Evolutionary conservation across 1,140 invertebrate genomes (phyloP).

Genomic region (Drosophila orosa): DNA sequence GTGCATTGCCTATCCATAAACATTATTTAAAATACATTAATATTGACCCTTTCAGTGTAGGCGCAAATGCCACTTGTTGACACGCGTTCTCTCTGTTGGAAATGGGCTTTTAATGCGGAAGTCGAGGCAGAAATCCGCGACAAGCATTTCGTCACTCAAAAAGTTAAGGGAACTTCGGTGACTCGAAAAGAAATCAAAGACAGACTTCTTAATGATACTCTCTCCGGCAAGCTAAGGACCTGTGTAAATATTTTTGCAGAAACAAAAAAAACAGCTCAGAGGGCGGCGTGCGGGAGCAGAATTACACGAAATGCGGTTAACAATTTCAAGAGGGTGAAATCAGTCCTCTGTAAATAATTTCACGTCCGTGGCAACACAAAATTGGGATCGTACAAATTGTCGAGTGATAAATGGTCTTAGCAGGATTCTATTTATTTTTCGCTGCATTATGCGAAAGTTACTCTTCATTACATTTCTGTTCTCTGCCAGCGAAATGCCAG

Average conservation of each 20-base stretch:
- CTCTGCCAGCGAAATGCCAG: too few relatives aligned
- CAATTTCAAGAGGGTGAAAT: slow-evolving; percentile 74
- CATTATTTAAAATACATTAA: neutral
- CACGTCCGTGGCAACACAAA: slow-evolving; percentile 64
- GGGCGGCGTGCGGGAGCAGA: slow-evolving; percentile 3
- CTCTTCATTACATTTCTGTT: slow-evolving; percentile 49
- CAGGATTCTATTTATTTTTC: slow-evolving; percentile 72
- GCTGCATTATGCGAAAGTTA: slow-evolving; percentile 36
- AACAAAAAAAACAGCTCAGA: slow-evolving; percentile 28
- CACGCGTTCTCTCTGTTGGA: neutral
- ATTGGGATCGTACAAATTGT: slow-evolving; percentile 69
- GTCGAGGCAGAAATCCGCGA: neutral
- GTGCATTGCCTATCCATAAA: neutral
- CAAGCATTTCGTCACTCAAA: slow-evolving; percentile 9
- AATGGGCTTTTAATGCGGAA: neutral
- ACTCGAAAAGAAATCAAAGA: slow-evolving; percentile 27
- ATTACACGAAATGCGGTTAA: slow-evolving; percentile 67
- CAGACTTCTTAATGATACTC: slow-evolving; percentile 35
- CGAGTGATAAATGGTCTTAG: slow-evolving; percentile 80
- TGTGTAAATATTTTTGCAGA: slow-evolving; percentile 51
- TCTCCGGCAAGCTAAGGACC: neutral
- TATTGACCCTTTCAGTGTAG: too few relatives aligned
- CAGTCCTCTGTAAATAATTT: slow-evolving; percentile 81
- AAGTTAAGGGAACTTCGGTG: neutral
- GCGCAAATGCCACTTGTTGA: neutral